phyloP scores from a whole-genome alignment of 2,888 invertebrate species.

The Atethmia centrago region DNA sequence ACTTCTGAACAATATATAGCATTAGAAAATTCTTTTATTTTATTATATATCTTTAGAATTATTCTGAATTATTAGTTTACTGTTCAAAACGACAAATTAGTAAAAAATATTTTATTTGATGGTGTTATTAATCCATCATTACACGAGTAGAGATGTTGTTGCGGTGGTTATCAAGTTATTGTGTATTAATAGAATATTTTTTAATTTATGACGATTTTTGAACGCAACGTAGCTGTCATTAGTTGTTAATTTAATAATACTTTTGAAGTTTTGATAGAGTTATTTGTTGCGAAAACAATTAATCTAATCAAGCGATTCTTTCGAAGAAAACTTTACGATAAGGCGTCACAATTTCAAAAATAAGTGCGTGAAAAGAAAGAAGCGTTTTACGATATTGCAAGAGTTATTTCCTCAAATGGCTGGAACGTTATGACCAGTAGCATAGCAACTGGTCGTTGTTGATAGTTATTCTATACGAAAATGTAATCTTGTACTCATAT shows the following conservation, averaged over 20 bases:
- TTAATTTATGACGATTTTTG: neutral
- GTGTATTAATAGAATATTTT: neutral
- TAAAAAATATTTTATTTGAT: neutral
- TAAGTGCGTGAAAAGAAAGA: slow-evolving; percentile 4
- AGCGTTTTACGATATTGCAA: neutral
- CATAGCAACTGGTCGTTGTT: slow-evolving; percentile 42
- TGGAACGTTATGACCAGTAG: slow-evolving; percentile 51
- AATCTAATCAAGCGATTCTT: neutral
- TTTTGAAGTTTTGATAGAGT: neutral
- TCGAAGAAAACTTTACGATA: neutral
- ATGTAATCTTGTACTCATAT: slow-evolving; percentile 57
- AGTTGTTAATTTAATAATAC: slow-evolving; percentile 6
- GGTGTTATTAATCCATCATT: neutral
- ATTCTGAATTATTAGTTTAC: too few relatives aligned
- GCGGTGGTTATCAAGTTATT: neutral
- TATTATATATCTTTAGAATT: neutral
- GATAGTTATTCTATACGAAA: slow-evolving; percentile 49
- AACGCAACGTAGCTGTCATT: slow-evolving; percentile 50
- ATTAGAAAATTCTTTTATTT: neutral
- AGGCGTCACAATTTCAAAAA: neutral
- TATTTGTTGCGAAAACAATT: slow-evolving; percentile 22
- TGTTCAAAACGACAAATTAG: neutral
- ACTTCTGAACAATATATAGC: too few relatives aligned
- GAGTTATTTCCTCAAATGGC: slow-evolving; percentile 41
- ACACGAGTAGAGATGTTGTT: neutral